These are phyloP conservation scores for Pollenia griseotomentosa DNA, from an alignment of 2,888 invertebrate genomes.

Conservation along the genomic window DNA sequence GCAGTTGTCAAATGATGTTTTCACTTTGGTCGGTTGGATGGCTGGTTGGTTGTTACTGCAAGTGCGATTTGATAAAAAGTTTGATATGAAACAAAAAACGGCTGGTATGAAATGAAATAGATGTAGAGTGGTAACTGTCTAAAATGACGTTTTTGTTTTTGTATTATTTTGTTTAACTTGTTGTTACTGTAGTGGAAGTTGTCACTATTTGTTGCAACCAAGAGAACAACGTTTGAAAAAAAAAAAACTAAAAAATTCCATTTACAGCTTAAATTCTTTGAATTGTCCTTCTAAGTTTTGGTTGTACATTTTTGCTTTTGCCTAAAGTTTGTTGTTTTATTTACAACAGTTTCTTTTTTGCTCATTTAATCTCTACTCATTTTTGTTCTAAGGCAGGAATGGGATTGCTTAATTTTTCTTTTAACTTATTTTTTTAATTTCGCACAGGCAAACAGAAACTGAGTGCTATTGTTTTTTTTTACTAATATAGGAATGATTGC, in stretches of 20 bases:
- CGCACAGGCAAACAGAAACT: no score
- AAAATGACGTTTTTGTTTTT: slow-evolving; percentile 50
- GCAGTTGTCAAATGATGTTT: slow-evolving; percentile 63
- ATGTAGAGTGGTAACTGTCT: slow-evolving; percentile 61
- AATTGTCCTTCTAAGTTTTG: slow-evolving; percentile 57
- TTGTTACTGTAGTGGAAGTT: slow-evolving; percentile 31
- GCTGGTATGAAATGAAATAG: slow-evolving; percentile 35
- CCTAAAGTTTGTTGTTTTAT: slow-evolving; percentile 21
- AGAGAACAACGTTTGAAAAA: slow-evolving; percentile 6
- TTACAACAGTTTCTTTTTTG: neutral
- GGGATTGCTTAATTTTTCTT: neutral
- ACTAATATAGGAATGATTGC: no score
- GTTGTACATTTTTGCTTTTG: slow-evolving; percentile 16
- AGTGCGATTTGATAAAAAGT: slow-evolving; percentile 24
- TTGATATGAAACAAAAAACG: slow-evolving; percentile 11
- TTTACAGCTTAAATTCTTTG: slow-evolving; percentile 66
- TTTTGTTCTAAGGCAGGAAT: neutral
- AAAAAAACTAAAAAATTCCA: slow-evolving; percentile 52
- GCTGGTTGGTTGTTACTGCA: slow-evolving; percentile 5
- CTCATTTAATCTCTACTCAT: slow-evolving; percentile 11
- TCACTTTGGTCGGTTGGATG: slow-evolving; percentile 39
- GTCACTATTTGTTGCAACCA: slow-evolving; percentile 46
- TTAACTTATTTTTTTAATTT: no score
- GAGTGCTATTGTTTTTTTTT: no score
- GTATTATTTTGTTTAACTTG: slow-evolving; percentile 17